Conservation (phyloP, 2,113 vertebrate species). For the Dunckerocampus dactyliophorus region DNA sequence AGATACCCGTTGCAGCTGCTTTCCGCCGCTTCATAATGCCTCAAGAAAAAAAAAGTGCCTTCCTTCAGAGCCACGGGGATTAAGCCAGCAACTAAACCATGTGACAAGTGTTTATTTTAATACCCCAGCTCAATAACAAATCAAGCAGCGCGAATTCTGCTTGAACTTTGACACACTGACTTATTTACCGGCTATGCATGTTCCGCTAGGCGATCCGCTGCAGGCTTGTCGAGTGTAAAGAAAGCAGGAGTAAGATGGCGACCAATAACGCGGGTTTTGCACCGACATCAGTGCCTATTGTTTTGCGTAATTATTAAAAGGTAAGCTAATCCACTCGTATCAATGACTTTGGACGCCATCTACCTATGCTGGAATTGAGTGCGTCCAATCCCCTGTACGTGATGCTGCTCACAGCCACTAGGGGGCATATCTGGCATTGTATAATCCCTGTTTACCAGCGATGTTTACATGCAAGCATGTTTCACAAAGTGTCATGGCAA, state of each 20-base stretch:
- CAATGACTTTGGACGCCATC: no score
- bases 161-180: slow-evolving; percentile 45
- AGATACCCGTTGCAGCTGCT: background rate
- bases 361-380: no score
- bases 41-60: background rate
- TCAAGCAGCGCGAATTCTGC: slow-evolving; percentile 2
- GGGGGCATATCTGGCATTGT: background rate
- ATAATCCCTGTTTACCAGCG: no score
- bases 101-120: slow-evolving; percentile 38
- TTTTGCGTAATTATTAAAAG: no score
- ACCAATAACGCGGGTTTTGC: no score
- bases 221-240: no score
- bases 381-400: no score
- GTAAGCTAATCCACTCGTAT: no score
- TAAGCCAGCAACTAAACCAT: slow-evolving; percentile 1
- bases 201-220: background rate
- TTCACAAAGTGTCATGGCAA: no score
- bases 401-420: background rate
- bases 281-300: no score
- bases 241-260: no score
- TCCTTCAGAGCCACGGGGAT: background rate
- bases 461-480: background rate
- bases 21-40: background rate
- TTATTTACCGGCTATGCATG: slow-evolving; percentile 10
- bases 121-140: slow-evolving; percentile 17